Conservation (phyloP, 2,113 vertebrate species). For the Anas platyrhynchos region DNA sequence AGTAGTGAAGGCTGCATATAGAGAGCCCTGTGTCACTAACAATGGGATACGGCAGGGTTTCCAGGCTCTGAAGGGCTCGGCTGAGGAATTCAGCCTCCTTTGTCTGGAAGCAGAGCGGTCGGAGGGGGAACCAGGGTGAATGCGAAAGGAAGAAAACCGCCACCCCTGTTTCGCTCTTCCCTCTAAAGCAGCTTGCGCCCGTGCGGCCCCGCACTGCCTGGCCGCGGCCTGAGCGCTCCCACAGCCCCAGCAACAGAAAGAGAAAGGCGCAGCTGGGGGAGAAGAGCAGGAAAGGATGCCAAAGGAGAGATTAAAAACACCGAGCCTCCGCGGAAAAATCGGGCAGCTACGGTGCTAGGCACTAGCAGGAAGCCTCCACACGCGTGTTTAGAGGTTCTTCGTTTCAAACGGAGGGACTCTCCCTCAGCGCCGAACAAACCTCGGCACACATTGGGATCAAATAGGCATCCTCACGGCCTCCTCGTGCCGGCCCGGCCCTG, state of each 20-base stretch:
- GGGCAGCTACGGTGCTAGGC: not conserved
- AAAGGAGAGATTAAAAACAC: not conserved
- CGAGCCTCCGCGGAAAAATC: not conserved
- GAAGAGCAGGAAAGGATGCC: not conserved
- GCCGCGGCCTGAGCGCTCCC: fast-evolving
- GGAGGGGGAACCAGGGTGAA: not conserved
- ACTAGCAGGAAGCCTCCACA: not conserved
- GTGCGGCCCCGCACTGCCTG: not conserved
- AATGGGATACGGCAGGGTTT: slow-evolving; percentile 26
- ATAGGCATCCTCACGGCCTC: not conserved
- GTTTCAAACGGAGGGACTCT: not conserved
- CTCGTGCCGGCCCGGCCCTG: not conserved
- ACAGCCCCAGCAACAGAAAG: not conserved
- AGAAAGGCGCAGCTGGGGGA: not conserved
- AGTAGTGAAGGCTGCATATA: not conserved
- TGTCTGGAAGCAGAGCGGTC: slow-evolving; percentile 1
- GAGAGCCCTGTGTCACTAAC: not conserved
- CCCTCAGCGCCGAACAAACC: not conserved
- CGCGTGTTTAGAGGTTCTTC: not conserved
- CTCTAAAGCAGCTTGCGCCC: not conserved
- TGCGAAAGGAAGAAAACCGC: not conserved
- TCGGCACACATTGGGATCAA: not conserved
- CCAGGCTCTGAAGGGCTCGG: slow-evolving; percentile 4
- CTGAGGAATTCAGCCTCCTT: not conserved
- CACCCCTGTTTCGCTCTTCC: not conserved